Evolutionary conservation across 1,140 invertebrate genomes (phyloP).

Genomic region (Ostrea edulis): DNA sequence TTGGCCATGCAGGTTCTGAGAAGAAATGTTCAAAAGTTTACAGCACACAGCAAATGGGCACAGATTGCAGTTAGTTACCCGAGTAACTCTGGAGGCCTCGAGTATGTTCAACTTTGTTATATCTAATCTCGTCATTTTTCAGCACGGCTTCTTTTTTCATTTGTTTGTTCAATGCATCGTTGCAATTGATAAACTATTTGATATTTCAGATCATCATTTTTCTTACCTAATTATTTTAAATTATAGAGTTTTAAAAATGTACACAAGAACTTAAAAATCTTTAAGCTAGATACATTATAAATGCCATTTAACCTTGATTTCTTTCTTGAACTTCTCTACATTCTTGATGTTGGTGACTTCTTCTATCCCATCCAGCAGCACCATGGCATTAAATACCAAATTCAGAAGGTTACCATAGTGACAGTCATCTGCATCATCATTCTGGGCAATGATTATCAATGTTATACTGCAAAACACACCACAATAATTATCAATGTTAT

Average conservation of each 20-base stretch:
- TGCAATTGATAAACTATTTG: not conserved
- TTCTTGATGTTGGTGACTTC: conserved; percentile 87
- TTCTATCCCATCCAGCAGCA: conserved; percentile 88
- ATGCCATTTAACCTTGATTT: conserved; percentile 83
- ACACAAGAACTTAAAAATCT: not conserved
- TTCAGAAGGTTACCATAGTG: conserved; percentile 82
- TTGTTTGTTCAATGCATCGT: not conserved
- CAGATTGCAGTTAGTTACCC: too few species aligned
- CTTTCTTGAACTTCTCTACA: conserved; percentile 88
- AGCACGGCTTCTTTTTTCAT: too few species aligned
- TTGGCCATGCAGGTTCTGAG: too few species aligned
- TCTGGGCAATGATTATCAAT: conserved; percentile 77
- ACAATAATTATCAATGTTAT: not conserved
- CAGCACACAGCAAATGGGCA: too few species aligned
- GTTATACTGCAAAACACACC: conserved; percentile 73
- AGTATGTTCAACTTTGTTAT: too few species aligned
- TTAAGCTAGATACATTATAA: not conserved
- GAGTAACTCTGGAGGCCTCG: too few species aligned
- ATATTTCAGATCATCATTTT: not conserved
- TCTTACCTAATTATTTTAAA: not conserved
- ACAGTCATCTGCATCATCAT: conserved; percentile 76
- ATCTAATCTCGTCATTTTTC: too few species aligned
- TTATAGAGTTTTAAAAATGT: not conserved
- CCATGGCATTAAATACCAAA: conserved; percentile 87
- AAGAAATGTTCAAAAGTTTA: too few species aligned